phyloP scores from a whole-genome alignment of 2,888 invertebrate genomes.

The Ariolimax columbianus region DNA sequence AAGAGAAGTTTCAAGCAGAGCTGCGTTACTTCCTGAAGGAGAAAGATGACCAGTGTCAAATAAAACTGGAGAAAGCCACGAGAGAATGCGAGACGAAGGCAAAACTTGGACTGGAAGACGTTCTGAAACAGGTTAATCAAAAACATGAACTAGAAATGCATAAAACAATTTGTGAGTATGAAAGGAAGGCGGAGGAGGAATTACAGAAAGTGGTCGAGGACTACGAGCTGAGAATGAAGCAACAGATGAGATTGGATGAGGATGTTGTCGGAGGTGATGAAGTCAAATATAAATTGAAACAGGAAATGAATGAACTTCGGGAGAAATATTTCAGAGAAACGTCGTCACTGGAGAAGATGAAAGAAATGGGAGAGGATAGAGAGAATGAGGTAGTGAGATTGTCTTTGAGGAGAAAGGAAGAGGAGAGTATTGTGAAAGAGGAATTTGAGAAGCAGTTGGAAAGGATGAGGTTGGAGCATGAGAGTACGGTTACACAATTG shows the following conservation, averaged over 20 bases:
- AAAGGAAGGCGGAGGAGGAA: background rate
- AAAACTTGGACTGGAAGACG: conserved; percentile 30
- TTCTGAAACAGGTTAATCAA: background rate
- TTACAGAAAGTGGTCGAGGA: background rate
- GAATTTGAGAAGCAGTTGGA: background rate
- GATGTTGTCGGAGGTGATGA: background rate
- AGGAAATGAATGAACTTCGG: background rate
- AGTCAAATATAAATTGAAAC: conserved; percentile 11
- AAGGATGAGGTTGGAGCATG: background rate
- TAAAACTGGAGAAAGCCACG: conserved; percentile 31
- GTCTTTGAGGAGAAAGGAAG: conserved; percentile 8
- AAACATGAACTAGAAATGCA: background rate
- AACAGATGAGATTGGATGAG: too few relatives aligned
- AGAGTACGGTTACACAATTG: background rate
- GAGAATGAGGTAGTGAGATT: conserved; percentile 16
- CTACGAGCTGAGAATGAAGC: background rate
- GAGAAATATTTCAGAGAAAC: conserved; percentile 10
- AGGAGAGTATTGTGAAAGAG: conserved; percentile 18
- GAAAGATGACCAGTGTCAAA: conserved; percentile 33
- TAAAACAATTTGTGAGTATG: conserved; percentile 1
- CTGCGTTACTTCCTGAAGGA: conserved; percentile 46
- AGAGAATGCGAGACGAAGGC: conserved; percentile 30
- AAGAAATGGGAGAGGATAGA: conserved; percentile 13
- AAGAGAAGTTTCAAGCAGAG: conserved; percentile 46
- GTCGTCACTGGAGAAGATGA: conserved; percentile 9